These are phyloP conservation scores for Trematocara stigmaticum DNA, from an alignment of 2,113 vertebrate genomes.

Conservation along the genomic window DNA sequence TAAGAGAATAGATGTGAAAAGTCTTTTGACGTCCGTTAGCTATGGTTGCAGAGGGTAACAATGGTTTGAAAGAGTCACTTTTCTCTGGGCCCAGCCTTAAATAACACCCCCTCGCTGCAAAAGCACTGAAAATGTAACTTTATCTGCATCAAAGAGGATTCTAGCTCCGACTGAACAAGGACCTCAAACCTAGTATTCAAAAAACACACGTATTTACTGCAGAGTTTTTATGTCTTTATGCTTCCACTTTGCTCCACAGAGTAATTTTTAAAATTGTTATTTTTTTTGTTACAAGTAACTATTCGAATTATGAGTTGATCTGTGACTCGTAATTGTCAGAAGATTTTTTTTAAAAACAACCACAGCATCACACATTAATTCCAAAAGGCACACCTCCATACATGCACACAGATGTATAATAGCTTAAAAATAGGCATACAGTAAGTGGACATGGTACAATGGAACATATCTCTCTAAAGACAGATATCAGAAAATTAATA, in stretches of 20 bases:
- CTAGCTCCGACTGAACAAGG: constrained; percentile 50
- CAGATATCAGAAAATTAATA: not conserved
- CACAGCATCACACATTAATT: not conserved
- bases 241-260: not conserved
- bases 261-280: not conserved
- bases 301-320: not conserved
- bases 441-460: not conserved
- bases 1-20: constrained; percentile 61
- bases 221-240: not conserved
- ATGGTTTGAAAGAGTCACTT: constrained; percentile 74
- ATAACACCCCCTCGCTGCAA: constrained; percentile 71
- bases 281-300: not conserved
- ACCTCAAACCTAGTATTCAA: not conserved
- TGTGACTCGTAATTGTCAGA: not conserved
- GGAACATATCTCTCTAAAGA: not conserved
- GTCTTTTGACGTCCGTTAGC: constrained; percentile 65
- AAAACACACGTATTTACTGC: not conserved
- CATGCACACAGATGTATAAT: not conserved
- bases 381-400: not conserved
- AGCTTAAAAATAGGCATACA: not conserved
- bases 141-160: constrained; percentile 73
- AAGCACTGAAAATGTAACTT: constrained; percentile 75
- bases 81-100: constrained; percentile 68
- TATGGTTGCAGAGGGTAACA: constrained; percentile 67
- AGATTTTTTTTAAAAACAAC: not conserved